Evolutionary conservation across 2,113 vertebrate species (phyloP), one percentile per base, ranked within the genome.

Genomic region (Lampris megalopsis): DNA sequence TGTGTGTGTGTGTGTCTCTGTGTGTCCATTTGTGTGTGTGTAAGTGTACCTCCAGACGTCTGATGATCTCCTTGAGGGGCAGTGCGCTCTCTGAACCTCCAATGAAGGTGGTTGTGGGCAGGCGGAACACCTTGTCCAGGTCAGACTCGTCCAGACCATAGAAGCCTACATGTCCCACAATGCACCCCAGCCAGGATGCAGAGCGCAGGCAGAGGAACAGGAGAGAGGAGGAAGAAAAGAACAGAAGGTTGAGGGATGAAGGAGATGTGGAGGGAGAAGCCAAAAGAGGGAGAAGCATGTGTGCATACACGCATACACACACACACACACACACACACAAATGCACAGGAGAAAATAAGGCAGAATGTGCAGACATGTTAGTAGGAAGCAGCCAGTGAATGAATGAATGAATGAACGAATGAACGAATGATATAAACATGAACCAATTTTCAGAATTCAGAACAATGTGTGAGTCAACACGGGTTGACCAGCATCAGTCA

Each of bases 41-140:
- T 9, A 11, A 24, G 3, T 47, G 73, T 38, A 98, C 98, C 97
- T 99, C 98, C 77, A 99, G 94, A 1, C 98, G 93, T 1, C 95
- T 95, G 78, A 99, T 99, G 93, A 99, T 99, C 87, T 99, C 98
- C 9, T 96, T 94, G 38, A 99, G 94, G 0, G 98, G 97, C 64
- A 99, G 94, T 0, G 95, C 97, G 0, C 94, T 95, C 80, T 99
- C 97, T 0, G 94, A 95, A 8, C 97, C 98, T 0, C 98, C 98
- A 48, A 99, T 99, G 94, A 99, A 99, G 36, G 98, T 99, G 77
- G 98, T 99, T 40, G 97, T 99, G 65, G 98, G 98, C 76, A 99
- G 92, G 42, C 95, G 97, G 91, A 99, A 99, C 52, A 98, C 97
- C 83, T 99, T 99, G 90, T 99, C 98, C 36, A 99, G 94, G 83